A percentile compares a stretch with the other conserved stretches of the same genome.
Evolutionary conservation across 1,140 invertebrate genomes (phyloP).

Genomic region (Centruroides vittatus): DNA sequence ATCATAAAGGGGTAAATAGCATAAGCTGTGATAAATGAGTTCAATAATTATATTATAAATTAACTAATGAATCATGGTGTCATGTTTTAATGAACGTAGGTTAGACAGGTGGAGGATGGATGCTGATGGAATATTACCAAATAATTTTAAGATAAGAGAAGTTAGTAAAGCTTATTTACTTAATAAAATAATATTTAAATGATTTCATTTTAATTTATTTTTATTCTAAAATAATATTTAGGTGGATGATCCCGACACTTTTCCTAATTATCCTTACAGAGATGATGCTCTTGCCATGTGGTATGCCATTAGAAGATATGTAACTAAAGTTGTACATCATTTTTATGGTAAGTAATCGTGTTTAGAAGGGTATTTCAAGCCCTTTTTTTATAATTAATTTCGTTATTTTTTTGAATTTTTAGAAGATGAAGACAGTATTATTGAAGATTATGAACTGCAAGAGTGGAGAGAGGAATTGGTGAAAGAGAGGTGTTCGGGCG

Average conservation of each 20-base stretch:
- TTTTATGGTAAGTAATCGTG: conserved; percentile 27
- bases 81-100: conserved; percentile 6
- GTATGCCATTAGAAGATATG: conserved; percentile 31
- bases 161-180: conserved; percentile 14
- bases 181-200: neutral
- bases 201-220: neutral
- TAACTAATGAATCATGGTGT: too few species aligned
- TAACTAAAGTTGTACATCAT: conserved; percentile 28
- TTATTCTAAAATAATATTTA: conserved; percentile 1
- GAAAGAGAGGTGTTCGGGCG: conserved; percentile 23
- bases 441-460: conserved; percentile 31
- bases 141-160: conserved; percentile 24
- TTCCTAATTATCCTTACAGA: conserved; percentile 36
- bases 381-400: neutral
- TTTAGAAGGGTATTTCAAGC: neutral
- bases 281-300: conserved; percentile 34
- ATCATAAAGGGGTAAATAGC: conserved; percentile 24
- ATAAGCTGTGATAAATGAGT: neutral
- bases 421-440: conserved; percentile 30
- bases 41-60: too few species aligned
- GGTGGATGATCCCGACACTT: conserved; percentile 26
- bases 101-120: conserved; percentile 24
- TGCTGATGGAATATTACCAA: conserved; percentile 22
- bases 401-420: conserved; percentile 5
- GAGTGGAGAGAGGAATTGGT: conserved; percentile 31